Conservation (phyloP, 2,113 vertebrate species). For the human (Homo sapiens) region GRCh38 chr18:51859001-51859500, state of each 20-base stretch:
- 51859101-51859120: slow-evolving; percentile 1
- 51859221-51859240: neutral
- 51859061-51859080: slow-evolving; percentile 41
- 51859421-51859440: no score
- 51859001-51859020: neutral
- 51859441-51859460: neutral
- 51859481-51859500: neutral
- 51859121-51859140: neutral
- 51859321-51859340: neutral
- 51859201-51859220: neutral
- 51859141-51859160: neutral
- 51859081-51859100: slow-evolving; percentile 32
- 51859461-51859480: neutral
- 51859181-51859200: neutral
- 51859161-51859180: neutral
- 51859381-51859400: neutral
- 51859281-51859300: neutral
- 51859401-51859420: neutral
- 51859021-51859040: slow-evolving; percentile 16
- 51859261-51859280: neutral
- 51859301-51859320: no score
- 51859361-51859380: neutral
- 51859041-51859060: slow-evolving; percentile 54
- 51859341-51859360: neutral
- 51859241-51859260: neutral